phyloP scores from a whole-genome alignment of 2,797 vertebrate genomes.

The Diceros bicornis region DNA sequence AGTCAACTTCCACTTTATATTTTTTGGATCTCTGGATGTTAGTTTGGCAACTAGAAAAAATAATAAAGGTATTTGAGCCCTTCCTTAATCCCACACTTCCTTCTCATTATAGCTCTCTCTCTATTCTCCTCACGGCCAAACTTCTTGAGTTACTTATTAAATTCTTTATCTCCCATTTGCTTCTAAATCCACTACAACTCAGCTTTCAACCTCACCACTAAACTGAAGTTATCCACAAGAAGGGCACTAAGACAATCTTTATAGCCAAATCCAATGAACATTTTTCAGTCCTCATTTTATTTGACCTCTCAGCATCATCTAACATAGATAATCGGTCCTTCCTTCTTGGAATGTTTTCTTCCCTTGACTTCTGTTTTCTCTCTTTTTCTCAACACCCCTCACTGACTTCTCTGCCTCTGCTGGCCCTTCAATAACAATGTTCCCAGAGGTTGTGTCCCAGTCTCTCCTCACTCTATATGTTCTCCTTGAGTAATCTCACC shows the following conservation, averaged over 20 bases:
- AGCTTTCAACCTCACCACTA: background rate
- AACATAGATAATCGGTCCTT: background rate
- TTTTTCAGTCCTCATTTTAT: constrained; percentile 15
- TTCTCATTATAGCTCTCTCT: background rate
- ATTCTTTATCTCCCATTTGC: background rate
- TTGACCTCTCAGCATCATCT: background rate
- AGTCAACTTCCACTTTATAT: constrained; percentile 16
- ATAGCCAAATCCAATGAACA: background rate
- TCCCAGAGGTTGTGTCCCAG: background rate
- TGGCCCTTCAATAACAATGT: background rate
- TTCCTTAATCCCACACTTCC: background rate
- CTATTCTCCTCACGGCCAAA: constrained; percentile 16
- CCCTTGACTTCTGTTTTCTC: background rate
- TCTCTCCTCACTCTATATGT: background rate
- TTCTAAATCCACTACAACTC: background rate
- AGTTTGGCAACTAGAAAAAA: constrained; percentile 36
- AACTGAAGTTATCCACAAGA: background rate
- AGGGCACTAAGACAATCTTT: background rate
- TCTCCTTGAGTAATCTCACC: background rate
- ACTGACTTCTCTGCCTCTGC: background rate
- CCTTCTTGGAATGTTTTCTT: constrained; percentile 13
- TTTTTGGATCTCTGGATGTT: constrained; percentile 38
- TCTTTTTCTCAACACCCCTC: background rate
- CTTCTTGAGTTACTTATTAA: constrained; percentile 33
- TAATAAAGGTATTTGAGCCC: background rate